Percentiles rank a stretch among this genome's conserved stretches.
Evolutionary conservation across 1,140 invertebrate species (phyloP).

Genomic region (Drosophila sulfurigaster): DNA sequence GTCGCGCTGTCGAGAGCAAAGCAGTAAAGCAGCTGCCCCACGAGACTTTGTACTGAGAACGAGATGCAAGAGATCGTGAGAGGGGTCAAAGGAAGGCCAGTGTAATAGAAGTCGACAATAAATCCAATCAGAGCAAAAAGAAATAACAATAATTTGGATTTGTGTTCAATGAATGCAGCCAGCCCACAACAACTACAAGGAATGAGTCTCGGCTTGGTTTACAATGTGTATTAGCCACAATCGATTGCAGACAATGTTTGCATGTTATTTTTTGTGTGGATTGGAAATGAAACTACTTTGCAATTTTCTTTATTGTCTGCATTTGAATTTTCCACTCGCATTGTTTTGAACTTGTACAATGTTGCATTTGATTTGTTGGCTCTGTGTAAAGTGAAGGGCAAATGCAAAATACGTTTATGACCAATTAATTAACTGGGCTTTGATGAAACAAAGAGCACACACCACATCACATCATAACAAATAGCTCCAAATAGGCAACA

Average conservation of each 20-base stretch:
- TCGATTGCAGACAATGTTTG: not conserved
- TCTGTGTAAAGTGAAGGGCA: not conserved
- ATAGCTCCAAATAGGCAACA: conserved; percentile 9
- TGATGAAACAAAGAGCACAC: not conserved
- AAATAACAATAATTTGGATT: conserved; percentile 28
- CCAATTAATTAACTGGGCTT: not conserved
- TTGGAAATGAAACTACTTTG: not conserved
- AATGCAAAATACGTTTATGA: not conserved
- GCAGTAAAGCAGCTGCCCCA: not conserved
- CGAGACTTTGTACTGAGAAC: not conserved
- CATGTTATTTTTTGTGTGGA: not conserved
- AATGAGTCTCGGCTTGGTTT: not conserved
- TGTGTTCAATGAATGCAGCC: conserved; percentile 28
- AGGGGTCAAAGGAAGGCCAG: not conserved
- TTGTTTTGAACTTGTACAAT: not conserved
- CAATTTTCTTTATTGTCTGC: not conserved
- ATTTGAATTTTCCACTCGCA: not conserved
- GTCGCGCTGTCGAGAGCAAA: not conserved
- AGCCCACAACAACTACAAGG: not conserved
- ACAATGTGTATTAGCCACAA: not conserved
- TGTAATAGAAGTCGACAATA: conserved; percentile 30
- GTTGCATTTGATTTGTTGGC: not conserved
- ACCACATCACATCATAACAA: no score
- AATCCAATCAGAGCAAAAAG: conserved; percentile 28
- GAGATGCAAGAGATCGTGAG: not conserved